These are phyloP conservation scores for Macropodus opercularis DNA, from an alignment of 2,797 vertebrate genomes.

Conservation along the genomic window DNA sequence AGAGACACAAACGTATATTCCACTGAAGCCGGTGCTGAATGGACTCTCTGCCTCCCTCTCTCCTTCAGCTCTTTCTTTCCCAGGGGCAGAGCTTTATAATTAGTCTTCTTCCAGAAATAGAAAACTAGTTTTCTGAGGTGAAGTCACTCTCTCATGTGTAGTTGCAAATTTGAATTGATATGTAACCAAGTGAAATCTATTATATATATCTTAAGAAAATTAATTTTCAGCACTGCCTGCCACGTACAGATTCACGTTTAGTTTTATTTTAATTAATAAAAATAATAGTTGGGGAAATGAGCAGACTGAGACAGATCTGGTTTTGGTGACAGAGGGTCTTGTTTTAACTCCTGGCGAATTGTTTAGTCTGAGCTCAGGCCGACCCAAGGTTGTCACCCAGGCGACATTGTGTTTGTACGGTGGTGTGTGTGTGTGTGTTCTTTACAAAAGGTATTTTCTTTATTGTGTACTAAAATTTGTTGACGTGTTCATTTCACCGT, in stretches of 20 bases:
- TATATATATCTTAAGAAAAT: conserved; percentile 9
- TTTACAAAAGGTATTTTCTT: conserved; percentile 44
- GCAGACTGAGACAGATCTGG: not conserved
- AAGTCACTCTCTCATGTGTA: conserved; percentile 62
- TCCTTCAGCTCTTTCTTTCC: conserved; percentile 71
- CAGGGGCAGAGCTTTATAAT: conserved; percentile 75
- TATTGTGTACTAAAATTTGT: conserved; percentile 39
- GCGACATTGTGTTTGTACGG: conserved; percentile 34
- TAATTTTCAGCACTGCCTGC: conserved; percentile 10
- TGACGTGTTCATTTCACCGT: conserved; percentile 42
- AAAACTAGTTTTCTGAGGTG: conserved; percentile 77
- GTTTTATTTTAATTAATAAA: not conserved
- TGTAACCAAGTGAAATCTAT: conserved; percentile 36
- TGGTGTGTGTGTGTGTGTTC: conserved; percentile 26
- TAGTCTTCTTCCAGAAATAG: conserved; percentile 79
- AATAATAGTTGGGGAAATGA: not conserved
- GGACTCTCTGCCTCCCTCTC: conserved; percentile 59
- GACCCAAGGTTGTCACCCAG: conserved; percentile 75
- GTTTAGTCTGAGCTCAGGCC: conserved; percentile 72
- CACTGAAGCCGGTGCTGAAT: conserved; percentile 65
- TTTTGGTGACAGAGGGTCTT: conserved; percentile 44
- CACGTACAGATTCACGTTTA: no score
- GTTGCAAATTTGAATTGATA: conserved; percentile 45
- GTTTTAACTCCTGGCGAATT: conserved; percentile 65
- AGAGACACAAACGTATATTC: conserved; percentile 73